Evolutionary conservation across 2,797 vertebrate genomes (phyloP).

Genomic region (Lithobates sylvaticus): DNA sequence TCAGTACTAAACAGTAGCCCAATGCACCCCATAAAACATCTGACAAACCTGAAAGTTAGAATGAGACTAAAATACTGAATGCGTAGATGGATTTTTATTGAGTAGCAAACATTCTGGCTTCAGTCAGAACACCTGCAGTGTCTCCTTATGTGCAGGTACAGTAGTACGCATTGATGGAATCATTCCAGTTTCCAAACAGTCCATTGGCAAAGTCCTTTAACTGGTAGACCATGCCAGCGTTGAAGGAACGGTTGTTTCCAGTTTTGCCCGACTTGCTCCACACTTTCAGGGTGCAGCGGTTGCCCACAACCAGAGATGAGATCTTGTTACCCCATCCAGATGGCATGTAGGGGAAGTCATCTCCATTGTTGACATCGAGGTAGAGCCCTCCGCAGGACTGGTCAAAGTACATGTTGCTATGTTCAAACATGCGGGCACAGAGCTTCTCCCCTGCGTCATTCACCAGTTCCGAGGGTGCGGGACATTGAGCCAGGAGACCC

Average conservation of each 20-base stretch:
- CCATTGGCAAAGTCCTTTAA: conserved; percentile 74
- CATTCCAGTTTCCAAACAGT: conserved; percentile 72
- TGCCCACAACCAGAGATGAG: conserved; percentile 79
- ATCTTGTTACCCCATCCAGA: conserved; percentile 47
- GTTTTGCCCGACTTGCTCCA: conserved; percentile 71
- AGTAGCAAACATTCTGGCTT: neutral
- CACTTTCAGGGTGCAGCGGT: conserved; percentile 71
- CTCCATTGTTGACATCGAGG: conserved; percentile 44
- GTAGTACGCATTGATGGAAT: conserved; percentile 73
- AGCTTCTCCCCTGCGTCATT: conserved; percentile 52
- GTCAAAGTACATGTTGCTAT: conserved; percentile 76
- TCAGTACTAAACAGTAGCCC: too few relatives aligned
- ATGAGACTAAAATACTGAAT: neutral
- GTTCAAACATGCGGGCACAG: conserved; percentile 75
- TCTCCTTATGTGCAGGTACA: conserved; percentile 70
- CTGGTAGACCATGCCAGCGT: conserved; percentile 63
- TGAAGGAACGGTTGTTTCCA: conserved; percentile 68
- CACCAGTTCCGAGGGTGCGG: conserved; percentile 43
- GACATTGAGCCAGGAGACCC: conserved; percentile 31
- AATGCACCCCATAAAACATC: neutral
- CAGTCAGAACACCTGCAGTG: too few relatives aligned
- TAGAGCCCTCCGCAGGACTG: conserved; percentile 72
- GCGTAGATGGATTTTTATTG: neutral
- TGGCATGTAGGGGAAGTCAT: conserved; percentile 75
- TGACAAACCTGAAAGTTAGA: neutral